phyloP scores from a whole-genome alignment of 2,797 vertebrate genomes.

The Microcaecilia unicolor region DNA sequence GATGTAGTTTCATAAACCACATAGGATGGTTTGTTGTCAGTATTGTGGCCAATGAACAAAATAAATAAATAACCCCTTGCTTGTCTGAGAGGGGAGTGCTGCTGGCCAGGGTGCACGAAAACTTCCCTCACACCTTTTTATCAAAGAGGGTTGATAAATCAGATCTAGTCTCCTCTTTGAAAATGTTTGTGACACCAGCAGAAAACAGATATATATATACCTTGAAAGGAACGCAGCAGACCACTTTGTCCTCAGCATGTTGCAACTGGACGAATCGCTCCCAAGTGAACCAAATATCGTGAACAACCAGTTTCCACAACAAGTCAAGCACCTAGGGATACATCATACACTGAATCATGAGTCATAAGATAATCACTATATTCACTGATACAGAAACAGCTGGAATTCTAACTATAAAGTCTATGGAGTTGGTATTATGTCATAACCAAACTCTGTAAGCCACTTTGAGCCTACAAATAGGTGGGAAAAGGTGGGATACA shows the following conservation, averaged over 20 bases:
- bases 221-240: slow-evolving; percentile 6
- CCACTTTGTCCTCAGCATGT: not conserved
- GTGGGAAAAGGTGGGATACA: too few relatives aligned
- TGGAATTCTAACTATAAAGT: not conserved
- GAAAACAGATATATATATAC: not conserved
- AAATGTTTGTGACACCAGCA: not conserved
- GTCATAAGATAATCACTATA: not conserved
- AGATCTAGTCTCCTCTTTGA: too few relatives aligned
- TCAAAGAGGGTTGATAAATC: too few relatives aligned
- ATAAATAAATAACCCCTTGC: too few relatives aligned
- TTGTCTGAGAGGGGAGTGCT: too few relatives aligned
- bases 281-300: slow-evolving; percentile 4
- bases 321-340: slow-evolving; percentile 13
- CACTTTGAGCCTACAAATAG: too few relatives aligned
- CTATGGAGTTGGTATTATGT: not conserved
- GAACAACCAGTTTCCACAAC: slow-evolving; percentile 4
- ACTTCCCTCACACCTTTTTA: too few relatives aligned
- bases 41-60: too few relatives aligned
- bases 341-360: not conserved
- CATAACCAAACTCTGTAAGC: too few relatives aligned
- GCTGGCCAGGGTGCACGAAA: too few relatives aligned
- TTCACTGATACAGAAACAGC: not conserved
- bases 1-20: too few relatives aligned
- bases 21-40: too few relatives aligned
- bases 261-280: slow-evolving; percentile 13